Base-by-base conservation (phyloP, 2,888 invertebrate genomes). In the Dermolepida albohirtum region DNA sequence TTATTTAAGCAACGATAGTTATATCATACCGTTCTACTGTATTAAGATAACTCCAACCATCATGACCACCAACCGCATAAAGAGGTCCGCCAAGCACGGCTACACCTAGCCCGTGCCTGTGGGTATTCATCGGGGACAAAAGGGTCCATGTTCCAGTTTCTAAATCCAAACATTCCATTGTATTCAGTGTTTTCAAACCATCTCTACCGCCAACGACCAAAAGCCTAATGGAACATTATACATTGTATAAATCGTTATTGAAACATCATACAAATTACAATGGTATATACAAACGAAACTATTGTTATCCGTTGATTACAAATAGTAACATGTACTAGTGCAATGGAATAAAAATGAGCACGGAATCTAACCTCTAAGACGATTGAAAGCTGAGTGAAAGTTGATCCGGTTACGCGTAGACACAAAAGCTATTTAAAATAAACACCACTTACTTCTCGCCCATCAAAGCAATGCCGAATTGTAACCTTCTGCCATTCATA, bases 61-160 rank as follows among this genome's bases (percentile, higher is more conserved):
- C 97, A 80, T 97, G 97, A 0, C 97, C 97, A 1, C 97, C 97
- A 2, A 97, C 95, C 0, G 96, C 97, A 84, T 97, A 97, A 68
- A 97, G 86, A 0, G 96, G 95, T 0, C 94, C 92, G 75, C 89
- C 89, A 54, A 95, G 86, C 39, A 93, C 90, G 1, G 93, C 92
- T 27, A 93, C 93, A 10, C 92, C 92, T 68, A 93, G 83, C 0
- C 93, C 93, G 80, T 93, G 93, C 1, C 96, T 87, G 79, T 95
- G 95, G 8, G 96, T 95, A 77, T 92, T 93, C 96, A 97, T 96
- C 0, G 95, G 90, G 41, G 94, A 92, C 71, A 96, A 80, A 16
- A 89, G 88, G 64, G 89, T 90, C 96, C 96, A 97, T 16, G 88
- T 87, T 72, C 91, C 88, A 1, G 91, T 90, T 68, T 90, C 89